Conservation (phyloP, 35 echinoderm and acorn worm genomes). For the Holothuria glaberrima region DNA sequence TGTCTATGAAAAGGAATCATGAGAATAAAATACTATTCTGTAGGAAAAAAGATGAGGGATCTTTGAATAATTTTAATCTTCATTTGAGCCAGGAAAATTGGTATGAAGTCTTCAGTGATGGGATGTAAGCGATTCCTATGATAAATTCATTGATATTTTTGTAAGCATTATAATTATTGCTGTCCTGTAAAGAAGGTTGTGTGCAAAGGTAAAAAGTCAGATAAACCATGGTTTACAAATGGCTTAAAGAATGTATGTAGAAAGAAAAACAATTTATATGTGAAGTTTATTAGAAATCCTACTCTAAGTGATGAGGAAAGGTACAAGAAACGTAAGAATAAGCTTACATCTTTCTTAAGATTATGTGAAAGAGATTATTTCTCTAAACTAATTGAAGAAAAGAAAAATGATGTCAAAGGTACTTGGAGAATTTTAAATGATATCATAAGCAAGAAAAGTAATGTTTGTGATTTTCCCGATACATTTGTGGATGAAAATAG, state of each 20-base stretch:
- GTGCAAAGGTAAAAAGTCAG: conserved; percentile 11
- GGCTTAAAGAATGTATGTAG: neutral
- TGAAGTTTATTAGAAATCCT: conserved; percentile 18
- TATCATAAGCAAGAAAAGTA: too few species aligned
- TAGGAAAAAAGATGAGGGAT: conserved; percentile 7
- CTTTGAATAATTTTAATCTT: neutral
- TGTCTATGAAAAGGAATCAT: conserved; percentile 8
- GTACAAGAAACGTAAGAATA: neutral
- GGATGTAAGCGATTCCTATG: conserved; percentile 13
- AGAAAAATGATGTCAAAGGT: too few species aligned
- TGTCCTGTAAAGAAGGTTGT: conserved; percentile 17
- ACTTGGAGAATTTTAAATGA: too few species aligned
- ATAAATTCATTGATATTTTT: conserved; percentile 1
- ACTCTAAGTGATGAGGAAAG: conserved; percentile 1
- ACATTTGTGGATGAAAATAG: too few species aligned
- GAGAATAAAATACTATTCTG: conserved; percentile 21
- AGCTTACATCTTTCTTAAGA: too few species aligned
- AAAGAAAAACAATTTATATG: conserved; percentile 30
- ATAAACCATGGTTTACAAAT: conserved; percentile 25
- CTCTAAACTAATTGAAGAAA: conserved; percentile 6
- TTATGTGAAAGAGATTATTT: neutral
- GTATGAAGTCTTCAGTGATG: neutral
- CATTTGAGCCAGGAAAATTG: conserved; percentile 12
- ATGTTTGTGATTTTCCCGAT: too few species aligned
- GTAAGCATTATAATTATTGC: conserved; percentile 9